These are phyloP conservation scores for Mohoua ochrocephala DNA, from an alignment of 2,113 vertebrate species.

Conservation along the genomic window DNA sequence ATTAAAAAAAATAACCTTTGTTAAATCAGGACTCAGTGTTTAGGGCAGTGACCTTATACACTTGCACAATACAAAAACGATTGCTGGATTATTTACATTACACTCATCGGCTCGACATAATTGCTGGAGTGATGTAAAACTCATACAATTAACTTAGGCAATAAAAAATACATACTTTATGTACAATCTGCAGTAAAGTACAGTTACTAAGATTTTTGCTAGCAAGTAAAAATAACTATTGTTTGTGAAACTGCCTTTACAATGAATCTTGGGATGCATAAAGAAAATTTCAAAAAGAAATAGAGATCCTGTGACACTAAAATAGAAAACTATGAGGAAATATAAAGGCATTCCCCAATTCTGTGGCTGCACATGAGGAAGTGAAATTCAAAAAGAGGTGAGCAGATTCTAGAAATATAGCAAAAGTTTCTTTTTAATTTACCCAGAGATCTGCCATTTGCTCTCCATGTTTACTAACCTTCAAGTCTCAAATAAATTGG, in stretches of 20 bases:
- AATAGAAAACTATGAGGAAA: not conserved
- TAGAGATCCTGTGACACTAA: not conserved
- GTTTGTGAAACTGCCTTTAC: not conserved
- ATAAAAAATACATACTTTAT: not conserved
- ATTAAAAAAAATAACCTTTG: conserved; percentile 48
- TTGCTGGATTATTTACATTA: conserved; percentile 44
- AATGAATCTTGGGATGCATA: not conserved
- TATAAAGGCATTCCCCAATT: not conserved
- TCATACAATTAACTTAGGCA: not conserved
- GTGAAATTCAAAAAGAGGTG: not conserved
- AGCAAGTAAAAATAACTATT: not conserved
- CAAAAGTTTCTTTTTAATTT: not conserved
- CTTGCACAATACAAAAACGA: not conserved
- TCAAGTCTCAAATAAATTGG: not conserved
- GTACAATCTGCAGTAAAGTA: not conserved
- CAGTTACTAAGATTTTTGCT: not conserved
- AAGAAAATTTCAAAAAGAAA: not conserved
- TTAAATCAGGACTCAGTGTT: conserved; percentile 25
- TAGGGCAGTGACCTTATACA: not conserved
- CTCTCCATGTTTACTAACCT: not conserved
- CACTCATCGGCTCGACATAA: conserved; percentile 6
- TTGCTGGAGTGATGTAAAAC: conserved; percentile 6
- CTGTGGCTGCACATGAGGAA: not conserved
- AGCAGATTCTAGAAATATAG: not conserved
- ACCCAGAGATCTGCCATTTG: not conserved